phyloP scores from a whole-genome alignment of 2,797 vertebrate genomes.

The Rhadinocentrus ornatus region DNA sequence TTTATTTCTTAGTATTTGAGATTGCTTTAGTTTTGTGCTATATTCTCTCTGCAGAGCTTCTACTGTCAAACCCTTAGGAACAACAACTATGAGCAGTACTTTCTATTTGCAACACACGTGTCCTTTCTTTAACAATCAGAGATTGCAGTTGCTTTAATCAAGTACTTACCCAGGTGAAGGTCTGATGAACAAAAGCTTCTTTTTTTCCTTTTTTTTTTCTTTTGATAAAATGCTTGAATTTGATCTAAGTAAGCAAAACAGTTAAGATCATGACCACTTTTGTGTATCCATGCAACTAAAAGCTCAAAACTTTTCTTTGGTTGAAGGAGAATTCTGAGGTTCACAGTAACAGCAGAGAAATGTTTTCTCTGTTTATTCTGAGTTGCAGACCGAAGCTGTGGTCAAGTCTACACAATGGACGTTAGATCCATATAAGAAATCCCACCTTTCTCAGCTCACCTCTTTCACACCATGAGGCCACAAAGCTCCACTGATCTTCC shows the following conservation, averaged over 20 bases:
- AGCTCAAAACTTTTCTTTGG: conserved; percentile 18
- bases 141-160: conserved; percentile 19
- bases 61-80: neutral
- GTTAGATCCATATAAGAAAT: conserved; percentile 61
- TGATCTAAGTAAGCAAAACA: neutral
- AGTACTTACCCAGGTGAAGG: conserved; percentile 23
- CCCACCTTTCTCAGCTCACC: conserved; percentile 62
- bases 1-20: neutral
- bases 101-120: conserved; percentile 3
- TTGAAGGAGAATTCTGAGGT: conserved; percentile 17
- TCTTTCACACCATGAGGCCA: conserved; percentile 76
- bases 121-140: conserved; percentile 2
- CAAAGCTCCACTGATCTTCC: conserved; percentile 77
- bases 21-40: conserved; percentile 1
- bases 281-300: conserved; percentile 1
- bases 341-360: conserved; percentile 24
- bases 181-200: conserved; percentile 15
- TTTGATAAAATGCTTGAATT: conserved; percentile 22
- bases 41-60: neutral
- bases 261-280: neutral
- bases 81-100: conserved; percentile 1
- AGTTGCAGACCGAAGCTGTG: conserved; percentile 41
- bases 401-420: conserved; percentile 57
- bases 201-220: conserved; percentile 1
- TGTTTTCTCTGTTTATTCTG: conserved; percentile 30